Evolutionary conservation across 1,140 invertebrate genomes (phyloP), one percentile per base, ranked within the genome.

Genomic region (Dryas iulia): DNA sequence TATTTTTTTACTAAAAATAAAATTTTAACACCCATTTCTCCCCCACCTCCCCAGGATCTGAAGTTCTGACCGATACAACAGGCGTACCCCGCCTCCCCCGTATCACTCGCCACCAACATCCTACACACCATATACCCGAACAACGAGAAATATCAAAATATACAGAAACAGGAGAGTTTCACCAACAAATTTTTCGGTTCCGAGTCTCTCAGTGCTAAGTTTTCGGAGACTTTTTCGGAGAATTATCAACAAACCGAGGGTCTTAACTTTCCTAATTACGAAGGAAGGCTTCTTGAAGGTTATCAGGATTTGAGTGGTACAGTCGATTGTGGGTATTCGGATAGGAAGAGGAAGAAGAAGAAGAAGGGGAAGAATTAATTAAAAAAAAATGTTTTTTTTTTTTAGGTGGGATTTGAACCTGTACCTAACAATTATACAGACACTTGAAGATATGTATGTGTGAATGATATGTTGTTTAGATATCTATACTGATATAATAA

Each of bases 11-110:
- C 10, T 7, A 31, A 7, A n/a, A n/a, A n/a, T n/a, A n/a, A n/a
- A n/a, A n/a, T n/a, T n/a, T n/a, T n/a, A n/a, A n/a, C n/a, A n/a
- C n/a, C n/a, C n/a, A 6, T 31, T 31, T 47, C 14, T n/a, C n/a
- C 21, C 1, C 10, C 10, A 5, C 21, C 18, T 10, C 26, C 26
- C 0, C 80, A 92, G 90, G 93, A 94, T 73, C 78, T 94, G 77
- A 94, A 94, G 78, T 94, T 94, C 92, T 94, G 93, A 94, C 93
- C 92, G 73, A 78, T 81, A 62, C 84, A 84, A 18, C 87, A 86
- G 78, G 79, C 81, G 71, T 85, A 85, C 66, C 69, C 87, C 56
- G 78, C 84, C 78, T 77, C 84, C 30, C 87, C 89, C 6, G 86
- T 88, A 52, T 69, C 85, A 23, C 81, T 92, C 52, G 90, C 90